Evolutionary conservation across 2,113 vertebrate genomes (phyloP).

Genomic region (Zootoca vivipara): DNA sequence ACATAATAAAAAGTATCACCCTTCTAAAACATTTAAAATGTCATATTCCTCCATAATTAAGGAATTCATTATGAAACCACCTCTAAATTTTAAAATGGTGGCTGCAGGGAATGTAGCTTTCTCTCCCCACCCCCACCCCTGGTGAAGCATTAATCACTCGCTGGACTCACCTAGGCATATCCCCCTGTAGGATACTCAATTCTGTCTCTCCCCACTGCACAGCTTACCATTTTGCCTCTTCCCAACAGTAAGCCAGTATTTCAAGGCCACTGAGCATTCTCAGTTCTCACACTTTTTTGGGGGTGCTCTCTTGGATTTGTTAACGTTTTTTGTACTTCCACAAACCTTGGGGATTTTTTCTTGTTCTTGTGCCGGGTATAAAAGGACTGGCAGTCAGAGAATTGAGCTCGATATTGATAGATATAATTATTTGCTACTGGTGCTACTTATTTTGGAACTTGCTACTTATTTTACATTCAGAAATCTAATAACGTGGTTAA

Average conservation of each 20-base stretch:
- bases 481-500: constrained; percentile 39
- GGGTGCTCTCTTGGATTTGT: no score
- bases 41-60: not conserved
- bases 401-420: no score
- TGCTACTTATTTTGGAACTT: no score
- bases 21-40: not conserved
- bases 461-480: not conserved
- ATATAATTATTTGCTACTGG: not conserved
- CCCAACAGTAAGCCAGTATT: not conserved
- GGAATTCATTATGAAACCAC: not conserved
- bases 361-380: no score
- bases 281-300: not conserved
- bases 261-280: not conserved
- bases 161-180: no score
- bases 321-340: not conserved
- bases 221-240: not conserved
- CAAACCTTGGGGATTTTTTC: not conserved
- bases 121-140: not conserved
- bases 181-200: not conserved
- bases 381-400: not conserved
- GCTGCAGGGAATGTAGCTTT: not conserved
- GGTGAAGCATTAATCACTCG: no score
- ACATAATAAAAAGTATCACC: no score
- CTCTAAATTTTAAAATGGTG: not conserved
- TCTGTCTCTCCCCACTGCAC: not conserved